Percentiles rank a stretch among this genome's conserved stretches.
These are phyloP conservation scores for Rotaria magnacalcarata DNA, from an alignment of 2,888 invertebrate genomes.

Conservation along the genomic window DNA sequence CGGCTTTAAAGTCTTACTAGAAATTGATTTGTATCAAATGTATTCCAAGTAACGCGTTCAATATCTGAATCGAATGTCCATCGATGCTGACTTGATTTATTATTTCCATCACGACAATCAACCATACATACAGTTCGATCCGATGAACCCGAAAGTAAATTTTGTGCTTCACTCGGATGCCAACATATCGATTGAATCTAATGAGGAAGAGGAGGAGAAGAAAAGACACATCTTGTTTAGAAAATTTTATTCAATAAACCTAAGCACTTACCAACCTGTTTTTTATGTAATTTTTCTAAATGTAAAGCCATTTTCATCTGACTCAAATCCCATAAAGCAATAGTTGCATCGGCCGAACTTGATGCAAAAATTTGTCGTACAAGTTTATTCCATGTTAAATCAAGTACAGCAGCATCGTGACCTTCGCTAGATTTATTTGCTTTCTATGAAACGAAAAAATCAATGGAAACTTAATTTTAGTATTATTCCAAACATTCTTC, in stretches of 20 bases:
- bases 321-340: slow-evolving; percentile 85
- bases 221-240: neutral
- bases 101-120: slow-evolving; percentile 68
- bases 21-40: slow-evolving; percentile 72
- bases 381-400: slow-evolving; percentile 76
- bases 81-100: slow-evolving; percentile 63
- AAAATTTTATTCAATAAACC: neutral
- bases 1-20: slow-evolving; percentile 63
- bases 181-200: slow-evolving; percentile 73
- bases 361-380: slow-evolving; percentile 80
- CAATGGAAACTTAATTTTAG: neutral
- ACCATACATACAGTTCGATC: slow-evolving; percentile 72
- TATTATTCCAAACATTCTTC: too few relatives aligned
- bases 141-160: slow-evolving; percentile 75
- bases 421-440: slow-evolving; percentile 60
- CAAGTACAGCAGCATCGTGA: slow-evolving; percentile 83
- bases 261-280: slow-evolving; percentile 19
- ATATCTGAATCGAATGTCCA: slow-evolving; percentile 78
- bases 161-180: slow-evolving; percentile 77
- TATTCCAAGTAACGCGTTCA: slow-evolving; percentile 80
- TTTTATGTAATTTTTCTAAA: slow-evolving; percentile 40
- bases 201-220: neutral
- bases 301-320: slow-evolving; percentile 71
- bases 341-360: slow-evolving; percentile 81
- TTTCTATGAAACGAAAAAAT: neutral